These are phyloP conservation scores for Falco rusticolus DNA, from an alignment of 2,797 vertebrate genomes.

Conservation along the genomic window DNA sequence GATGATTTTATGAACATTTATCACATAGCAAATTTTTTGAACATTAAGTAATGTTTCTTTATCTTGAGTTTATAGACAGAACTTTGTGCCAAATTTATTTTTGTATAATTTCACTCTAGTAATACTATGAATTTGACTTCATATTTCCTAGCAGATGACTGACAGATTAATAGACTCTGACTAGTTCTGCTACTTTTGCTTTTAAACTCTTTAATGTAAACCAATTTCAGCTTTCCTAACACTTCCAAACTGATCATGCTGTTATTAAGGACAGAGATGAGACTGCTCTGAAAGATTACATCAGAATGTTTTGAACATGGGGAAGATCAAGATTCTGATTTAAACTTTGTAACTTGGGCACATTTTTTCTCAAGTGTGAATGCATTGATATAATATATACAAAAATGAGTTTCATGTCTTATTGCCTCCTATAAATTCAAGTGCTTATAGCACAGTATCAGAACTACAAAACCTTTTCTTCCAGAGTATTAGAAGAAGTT, in stretches of 20 bases:
- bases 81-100: not conserved
- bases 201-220: not conserved
- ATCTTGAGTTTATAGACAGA: not conserved
- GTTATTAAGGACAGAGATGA: not conserved
- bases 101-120: not conserved
- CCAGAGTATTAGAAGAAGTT: not conserved
- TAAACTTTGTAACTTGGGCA: not conserved
- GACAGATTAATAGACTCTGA: not conserved
- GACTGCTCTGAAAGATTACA: not conserved
- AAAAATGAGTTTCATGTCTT: not conserved
- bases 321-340: not conserved
- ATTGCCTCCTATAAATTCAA: not conserved
- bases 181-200: not conserved
- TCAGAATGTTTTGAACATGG: not conserved
- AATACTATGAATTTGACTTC: not conserved
- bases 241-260: not conserved
- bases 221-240: not conserved
- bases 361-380: not conserved
- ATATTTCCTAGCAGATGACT: not conserved
- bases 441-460: not conserved
- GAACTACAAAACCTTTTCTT: not conserved
- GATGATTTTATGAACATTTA: not conserved
- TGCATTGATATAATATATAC: not conserved
- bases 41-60: not conserved
- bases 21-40: not conserved